Conservation (phyloP, 2,113 vertebrate genomes). For the Gallinago paraguaiae region DNA sequence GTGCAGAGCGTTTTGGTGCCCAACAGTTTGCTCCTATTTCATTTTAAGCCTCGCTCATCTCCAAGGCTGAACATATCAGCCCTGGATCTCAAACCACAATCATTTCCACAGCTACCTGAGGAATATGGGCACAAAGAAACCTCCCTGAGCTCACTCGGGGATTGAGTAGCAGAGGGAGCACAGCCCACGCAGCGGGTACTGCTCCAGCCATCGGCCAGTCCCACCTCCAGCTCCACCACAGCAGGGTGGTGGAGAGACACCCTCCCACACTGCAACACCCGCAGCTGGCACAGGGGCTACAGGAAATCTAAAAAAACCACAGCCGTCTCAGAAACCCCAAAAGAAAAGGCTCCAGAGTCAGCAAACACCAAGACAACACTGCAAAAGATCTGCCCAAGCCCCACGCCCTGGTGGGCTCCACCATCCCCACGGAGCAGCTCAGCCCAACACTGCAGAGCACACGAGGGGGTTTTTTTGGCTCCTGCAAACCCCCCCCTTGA, state of each 20-base stretch:
- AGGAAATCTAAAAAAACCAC: neutral
- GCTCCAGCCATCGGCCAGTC: rapidly evolving
- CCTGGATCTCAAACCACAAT: neutral
- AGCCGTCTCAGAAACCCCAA: neutral
- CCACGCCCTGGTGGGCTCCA: rapidly evolving
- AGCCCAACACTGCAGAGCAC: rapidly evolving
- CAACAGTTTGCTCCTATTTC: neutral
- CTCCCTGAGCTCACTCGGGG: neutral
- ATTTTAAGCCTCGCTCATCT: neutral
- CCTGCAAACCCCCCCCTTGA: rapidly evolving
- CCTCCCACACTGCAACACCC: neutral
- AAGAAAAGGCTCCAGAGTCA: neutral
- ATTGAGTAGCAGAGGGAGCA: neutral
- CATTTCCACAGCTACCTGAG: rapidly evolving
- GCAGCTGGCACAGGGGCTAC: neutral
- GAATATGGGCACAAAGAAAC: neutral
- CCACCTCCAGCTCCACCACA: neutral
- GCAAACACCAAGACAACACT: neutral
- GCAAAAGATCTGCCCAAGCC: neutral
- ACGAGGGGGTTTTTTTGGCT: rapidly evolving
- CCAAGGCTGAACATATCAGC: neutral
- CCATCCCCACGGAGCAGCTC: neutral
- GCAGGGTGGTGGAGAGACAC: rapidly evolving
- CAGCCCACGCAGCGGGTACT: neutral
- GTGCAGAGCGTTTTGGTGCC: rapidly evolving